phyloP scores from a whole-genome alignment of 2,888 invertebrate species.

The Lochmaea crataegi region DNA sequence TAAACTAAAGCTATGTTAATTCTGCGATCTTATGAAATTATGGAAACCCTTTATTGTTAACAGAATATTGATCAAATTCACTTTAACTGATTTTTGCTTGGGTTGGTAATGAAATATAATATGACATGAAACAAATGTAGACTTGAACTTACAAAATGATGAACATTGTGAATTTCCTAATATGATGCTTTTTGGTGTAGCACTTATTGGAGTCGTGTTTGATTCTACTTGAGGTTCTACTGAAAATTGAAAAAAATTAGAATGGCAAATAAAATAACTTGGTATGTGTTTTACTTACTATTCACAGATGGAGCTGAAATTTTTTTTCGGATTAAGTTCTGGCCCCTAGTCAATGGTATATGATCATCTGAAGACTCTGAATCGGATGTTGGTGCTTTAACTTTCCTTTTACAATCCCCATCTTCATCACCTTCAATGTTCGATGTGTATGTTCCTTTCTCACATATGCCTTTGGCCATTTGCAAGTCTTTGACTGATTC shows the following conservation, averaged over 20 bases:
- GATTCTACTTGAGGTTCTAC: conserved; percentile 11
- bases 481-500: conserved; percentile 25
- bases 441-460: conserved; percentile 25
- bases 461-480: conserved; percentile 23
- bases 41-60: conserved; percentile 18
- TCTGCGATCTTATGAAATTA: conserved; percentile 19
- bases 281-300: conserved; percentile 24
- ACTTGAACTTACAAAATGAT: conserved; percentile 20
- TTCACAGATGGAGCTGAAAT: conserved; percentile 18
- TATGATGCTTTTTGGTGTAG: conserved; percentile 24
- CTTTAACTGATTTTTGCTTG: conserved; percentile 21
- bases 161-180: conserved; percentile 23
- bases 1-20: conserved; percentile 21
- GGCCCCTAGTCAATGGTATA: conserved; percentile 19
- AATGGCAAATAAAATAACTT: conserved; percentile 21
- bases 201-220: conserved; percentile 22
- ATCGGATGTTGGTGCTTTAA: conserved; percentile 16
- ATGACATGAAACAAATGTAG: conserved; percentile 16
- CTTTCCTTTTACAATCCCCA: conserved; percentile 20
- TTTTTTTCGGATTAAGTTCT: conserved; percentile 24
- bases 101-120: conserved; percentile 20
- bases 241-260: conserved; percentile 10
- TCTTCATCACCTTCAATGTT: conserved; percentile 19
- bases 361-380: conserved; percentile 24
- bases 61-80: conserved; percentile 19